Base-by-base conservation (phyloP, 92 coral and sea anemone species). In the Ricordea florida region DNA sequence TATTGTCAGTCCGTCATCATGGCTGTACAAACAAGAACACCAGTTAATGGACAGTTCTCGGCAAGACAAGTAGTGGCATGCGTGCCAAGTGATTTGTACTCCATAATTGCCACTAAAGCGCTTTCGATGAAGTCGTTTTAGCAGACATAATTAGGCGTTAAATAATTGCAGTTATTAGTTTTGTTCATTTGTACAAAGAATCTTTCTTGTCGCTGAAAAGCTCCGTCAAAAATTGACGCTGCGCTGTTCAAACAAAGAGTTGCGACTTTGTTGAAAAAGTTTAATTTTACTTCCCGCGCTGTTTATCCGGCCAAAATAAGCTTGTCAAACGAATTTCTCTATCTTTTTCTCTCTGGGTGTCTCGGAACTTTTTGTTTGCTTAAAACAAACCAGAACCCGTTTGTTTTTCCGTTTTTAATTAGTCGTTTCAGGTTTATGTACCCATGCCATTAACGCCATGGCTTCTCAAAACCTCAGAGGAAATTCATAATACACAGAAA, bases 331-430 rank as follows among this genome's bases (percentile, higher is more conserved):
- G 38, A 60, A 22, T 47, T 48, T 49, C n/a, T 10, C 20, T 38
- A 38, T 43, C 26, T 30, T 17, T 29, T 10, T 13, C 21, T 55
- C 41, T 29, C 31, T 37, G 31, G 23, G 27, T 53, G 30, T 43
- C 29, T 70, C 29, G 29, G 17, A 14, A 14, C 3, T 18, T 18
- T 5, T 1, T 53, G 31, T 70, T 70, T 70, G 77, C 56, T 55
- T 41, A 37, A 55, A 65, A 27, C 31, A 40, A 55, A 24, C 40
- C 56, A 65, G 53, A 40, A 55, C 42, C 56, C 56, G n/a, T 70
- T 70, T 40, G 65, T 3, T 18, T 53, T 38, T 70, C 77, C 77
- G 77, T 63, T 70, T 47, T 70, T 65, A 70, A 55, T 29, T 56
- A 53, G 53, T 15, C 41, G 35, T 15, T 65, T 18, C 65, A 36